Percentiles rank a stretch among this genome's conserved stretches.
These are phyloP conservation scores for Macrophya alboannulata DNA, from an alignment of 2,888 invertebrate genomes.

Conservation along the genomic window DNA sequence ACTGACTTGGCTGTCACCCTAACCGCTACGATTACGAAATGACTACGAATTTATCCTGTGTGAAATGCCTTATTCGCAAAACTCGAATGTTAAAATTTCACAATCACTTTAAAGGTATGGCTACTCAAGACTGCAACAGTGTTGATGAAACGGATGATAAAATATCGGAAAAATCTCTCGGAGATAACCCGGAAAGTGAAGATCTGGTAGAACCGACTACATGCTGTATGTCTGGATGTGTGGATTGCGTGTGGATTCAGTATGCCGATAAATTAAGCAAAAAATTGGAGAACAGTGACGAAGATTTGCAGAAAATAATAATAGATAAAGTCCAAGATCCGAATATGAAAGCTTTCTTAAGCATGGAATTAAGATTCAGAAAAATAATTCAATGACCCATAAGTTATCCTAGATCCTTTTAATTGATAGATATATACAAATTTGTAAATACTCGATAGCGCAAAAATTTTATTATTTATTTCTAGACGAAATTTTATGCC, in stretches of 20 bases:
- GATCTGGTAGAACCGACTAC: constrained; percentile 89
- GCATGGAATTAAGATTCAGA: constrained; percentile 86
- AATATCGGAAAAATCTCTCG: not conserved
- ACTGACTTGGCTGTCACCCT: not conserved
- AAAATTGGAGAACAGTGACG: constrained; percentile 85
- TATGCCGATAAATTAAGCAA: constrained; percentile 91
- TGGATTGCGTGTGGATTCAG: constrained; percentile 96
- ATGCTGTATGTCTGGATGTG: constrained; percentile 96
- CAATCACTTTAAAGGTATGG: not conserved
- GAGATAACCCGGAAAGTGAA: constrained; percentile 77
- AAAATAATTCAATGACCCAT: constrained; percentile 61
- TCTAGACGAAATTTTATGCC: not conserved
- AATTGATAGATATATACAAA: not conserved
- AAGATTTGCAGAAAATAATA: constrained; percentile 87
- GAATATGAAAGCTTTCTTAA: constrained; percentile 90
- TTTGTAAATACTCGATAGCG: constrained; percentile 32
- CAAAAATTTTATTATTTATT: not conserved
- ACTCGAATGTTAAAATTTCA: not conserved
- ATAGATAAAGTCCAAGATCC: constrained; percentile 89
- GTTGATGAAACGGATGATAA: constrained; percentile 8
- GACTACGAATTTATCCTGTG: constrained; percentile 41
- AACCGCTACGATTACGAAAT: not conserved
- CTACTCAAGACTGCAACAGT: not conserved
- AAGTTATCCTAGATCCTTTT: not conserved
- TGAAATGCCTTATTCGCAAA: constrained; percentile 15